Evolutionary conservation across 2,113 vertebrate species (phyloP).

Genomic region (Zosterops lateralis): DNA sequence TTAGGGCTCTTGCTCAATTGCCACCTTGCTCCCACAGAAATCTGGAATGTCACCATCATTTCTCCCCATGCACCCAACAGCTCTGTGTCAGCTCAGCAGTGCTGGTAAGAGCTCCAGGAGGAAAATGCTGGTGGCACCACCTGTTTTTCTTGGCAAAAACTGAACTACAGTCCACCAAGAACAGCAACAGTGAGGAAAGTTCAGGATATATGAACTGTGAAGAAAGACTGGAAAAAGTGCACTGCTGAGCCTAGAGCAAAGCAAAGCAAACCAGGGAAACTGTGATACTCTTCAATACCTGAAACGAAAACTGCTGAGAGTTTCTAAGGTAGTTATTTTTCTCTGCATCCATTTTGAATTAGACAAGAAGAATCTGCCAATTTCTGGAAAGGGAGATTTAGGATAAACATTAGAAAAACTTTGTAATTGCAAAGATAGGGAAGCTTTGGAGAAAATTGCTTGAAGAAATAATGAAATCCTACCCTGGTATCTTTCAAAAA

Average conservation of each 20-base stretch:
- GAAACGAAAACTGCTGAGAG: background rate
- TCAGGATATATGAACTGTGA: background rate
- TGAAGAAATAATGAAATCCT: background rate
- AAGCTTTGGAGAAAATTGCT: background rate
- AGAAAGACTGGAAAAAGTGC: background rate
- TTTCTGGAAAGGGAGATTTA: background rate
- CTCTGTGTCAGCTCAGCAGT: background rate
- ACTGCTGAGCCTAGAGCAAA: background rate
- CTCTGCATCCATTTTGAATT: background rate
- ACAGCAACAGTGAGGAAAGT: background rate
- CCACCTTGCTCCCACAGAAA: background rate
- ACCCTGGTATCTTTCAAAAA: background rate
- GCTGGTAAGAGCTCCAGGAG: background rate
- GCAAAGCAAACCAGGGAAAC: background rate
- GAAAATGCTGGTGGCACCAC: background rate
- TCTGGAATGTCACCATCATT: background rate
- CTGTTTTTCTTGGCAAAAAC: background rate
- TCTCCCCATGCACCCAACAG: too few relatives aligned
- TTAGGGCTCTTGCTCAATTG: background rate
- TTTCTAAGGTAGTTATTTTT: background rate
- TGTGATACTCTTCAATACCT: background rate
- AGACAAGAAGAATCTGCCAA: background rate
- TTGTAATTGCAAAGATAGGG: background rate
- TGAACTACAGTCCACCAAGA: background rate
- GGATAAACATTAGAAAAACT: background rate